A percentile compares a stretch with the other conserved stretches of the same genome.
These are phyloP conservation scores for Pollenia amentaria DNA, from an alignment of 2,888 invertebrate species.

Conservation along the genomic window DNA sequence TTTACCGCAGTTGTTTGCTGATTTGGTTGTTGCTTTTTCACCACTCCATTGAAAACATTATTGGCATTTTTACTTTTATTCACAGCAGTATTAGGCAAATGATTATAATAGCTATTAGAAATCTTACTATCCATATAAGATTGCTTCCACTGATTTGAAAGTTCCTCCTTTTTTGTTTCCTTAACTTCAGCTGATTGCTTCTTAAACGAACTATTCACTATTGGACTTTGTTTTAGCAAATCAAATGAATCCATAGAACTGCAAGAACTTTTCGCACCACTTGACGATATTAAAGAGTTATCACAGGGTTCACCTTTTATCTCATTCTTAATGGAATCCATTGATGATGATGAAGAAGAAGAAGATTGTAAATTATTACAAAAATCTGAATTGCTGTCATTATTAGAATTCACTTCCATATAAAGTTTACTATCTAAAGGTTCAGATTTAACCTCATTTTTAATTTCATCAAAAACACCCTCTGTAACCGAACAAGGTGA, in stretches of 20 bases:
- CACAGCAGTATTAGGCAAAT: constrained; percentile 59
- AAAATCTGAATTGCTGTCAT: constrained; percentile 62
- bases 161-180: constrained; percentile 59
- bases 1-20: neutral
- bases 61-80: constrained; percentile 39
- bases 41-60: constrained; percentile 57
- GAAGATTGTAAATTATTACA: constrained; percentile 62
- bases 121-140: constrained; percentile 56
- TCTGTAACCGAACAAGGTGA: constrained; percentile 29
- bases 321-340: constrained; percentile 79
- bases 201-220: constrained; percentile 39
- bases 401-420: constrained; percentile 31
- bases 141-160: constrained; percentile 59
- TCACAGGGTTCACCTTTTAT: constrained; percentile 81
- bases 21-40: constrained; percentile 47
- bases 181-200: constrained; percentile 48
- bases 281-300: constrained; percentile 54
- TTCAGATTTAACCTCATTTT: constrained; percentile 69
- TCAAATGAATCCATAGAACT: constrained; percentile 80
- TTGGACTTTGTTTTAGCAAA: constrained; percentile 79
- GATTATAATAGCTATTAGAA: constrained; percentile 65
- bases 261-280: constrained; percentile 57
- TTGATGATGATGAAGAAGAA: constrained; percentile 52
- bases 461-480: constrained; percentile 62
- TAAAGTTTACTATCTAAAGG: constrained; percentile 46